These are phyloP conservation scores for Brienomyrus brachyistius DNA, from an alignment of 2,113 vertebrate species.

Conservation along the genomic window DNA sequence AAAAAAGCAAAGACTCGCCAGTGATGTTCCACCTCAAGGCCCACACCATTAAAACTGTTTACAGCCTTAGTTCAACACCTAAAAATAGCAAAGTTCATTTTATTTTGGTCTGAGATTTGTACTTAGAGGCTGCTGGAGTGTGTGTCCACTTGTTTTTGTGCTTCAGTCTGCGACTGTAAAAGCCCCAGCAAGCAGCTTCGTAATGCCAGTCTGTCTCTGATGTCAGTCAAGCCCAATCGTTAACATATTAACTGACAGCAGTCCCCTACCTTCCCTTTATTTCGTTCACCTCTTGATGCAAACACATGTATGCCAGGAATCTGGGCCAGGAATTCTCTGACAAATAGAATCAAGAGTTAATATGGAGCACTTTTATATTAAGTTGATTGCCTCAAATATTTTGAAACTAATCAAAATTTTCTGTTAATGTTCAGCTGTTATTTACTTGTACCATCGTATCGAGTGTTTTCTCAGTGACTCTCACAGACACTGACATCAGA, in stretches of 20 bases:
- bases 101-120: slow-evolving; percentile 5
- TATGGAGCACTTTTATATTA: neutral
- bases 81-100: slow-evolving; percentile 21
- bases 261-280: neutral
- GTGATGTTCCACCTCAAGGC: neutral
- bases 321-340: neutral
- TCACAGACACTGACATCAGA: neutral
- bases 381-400: neutral
- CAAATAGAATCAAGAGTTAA: neutral
- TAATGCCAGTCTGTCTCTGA: neutral
- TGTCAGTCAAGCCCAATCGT: neutral
- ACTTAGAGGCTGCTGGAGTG: neutral
- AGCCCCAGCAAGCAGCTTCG: neutral
- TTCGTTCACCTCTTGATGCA: neutral
- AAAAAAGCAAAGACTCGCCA: neutral
- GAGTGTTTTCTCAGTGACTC: neutral
- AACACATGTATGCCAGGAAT: neutral
- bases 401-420: neutral
- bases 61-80: slow-evolving; percentile 9
- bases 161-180: neutral
- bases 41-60: slow-evolving; percentile 17
- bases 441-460: neutral
- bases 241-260: neutral
- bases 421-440: neutral
- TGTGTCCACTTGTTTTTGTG: neutral